Evolutionary conservation across 2,888 invertebrate species (phyloP), one percentile per base, ranked within the genome.

Genomic region (Ditula angustiorana): DNA sequence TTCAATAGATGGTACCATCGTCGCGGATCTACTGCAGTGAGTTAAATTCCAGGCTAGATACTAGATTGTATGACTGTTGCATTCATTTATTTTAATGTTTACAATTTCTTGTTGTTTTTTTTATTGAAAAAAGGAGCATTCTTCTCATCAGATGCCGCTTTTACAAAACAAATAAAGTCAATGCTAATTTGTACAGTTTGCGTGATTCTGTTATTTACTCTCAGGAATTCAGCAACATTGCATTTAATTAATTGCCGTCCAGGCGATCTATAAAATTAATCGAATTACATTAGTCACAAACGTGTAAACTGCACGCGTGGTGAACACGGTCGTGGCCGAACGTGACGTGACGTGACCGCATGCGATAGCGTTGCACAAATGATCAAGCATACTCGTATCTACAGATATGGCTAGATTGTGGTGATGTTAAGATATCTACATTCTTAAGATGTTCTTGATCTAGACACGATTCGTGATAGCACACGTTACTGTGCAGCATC

Each of bases 401-500:
- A 24, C 5, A 49, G 47, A 58, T 58, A 58, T 19, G 47, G 26
- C n/a, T n/a, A n/a, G n/a, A 5, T 5, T 26, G 26, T 5, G 26
- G 5, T 26, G n/a, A 50, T 28, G 33, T 13, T 41, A 21, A 0
- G 28, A 44, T 24, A 37, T 10, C 35, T 23, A 16, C 16, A 21
- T 28, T 28, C 47, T 30, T 46, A 8, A 33, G 59, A 37, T 59
- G 59, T 13, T 41, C 24, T 19, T 26, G 11, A 10, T 37, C 19
- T 1, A 5, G 16, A 8, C 37, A 33, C 44, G 60, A 53, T 44
- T 19, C 26, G 52, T 19, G 52, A 61, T 61, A 61, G 60, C 10
- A 10, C 52, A 28, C 52, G 52, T 60, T 52, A 26, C 7, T 2
- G n/a, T n/a, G 8, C 19, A 5, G 35, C 16, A 37, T 41, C 16